Evolutionary conservation across 2,797 vertebrate species (phyloP).

Genomic region (Denticeps clupeoides): DNA sequence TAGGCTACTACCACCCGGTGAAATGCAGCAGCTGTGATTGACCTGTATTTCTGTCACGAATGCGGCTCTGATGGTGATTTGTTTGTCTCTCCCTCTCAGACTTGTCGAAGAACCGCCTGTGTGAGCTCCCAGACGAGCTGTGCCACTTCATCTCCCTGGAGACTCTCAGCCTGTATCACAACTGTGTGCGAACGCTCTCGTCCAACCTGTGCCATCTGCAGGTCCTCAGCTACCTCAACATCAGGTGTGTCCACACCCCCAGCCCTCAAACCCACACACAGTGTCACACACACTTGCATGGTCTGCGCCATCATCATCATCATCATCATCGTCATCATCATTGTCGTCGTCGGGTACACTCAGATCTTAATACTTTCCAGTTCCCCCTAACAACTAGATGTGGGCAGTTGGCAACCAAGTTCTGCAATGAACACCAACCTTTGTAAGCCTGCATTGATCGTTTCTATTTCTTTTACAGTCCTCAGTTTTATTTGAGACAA

Average conservation of each 20-base stretch:
- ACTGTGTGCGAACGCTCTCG: conserved; percentile 78
- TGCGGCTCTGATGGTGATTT: conserved; percentile 6
- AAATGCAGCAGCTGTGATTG: too few relatives aligned
- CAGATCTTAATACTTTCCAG: too few relatives aligned
- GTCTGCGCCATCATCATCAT: not conserved
- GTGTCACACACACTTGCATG: too few relatives aligned
- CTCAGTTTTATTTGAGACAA: too few relatives aligned
- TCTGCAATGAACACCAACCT: too few relatives aligned
- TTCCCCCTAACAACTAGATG: too few relatives aligned
- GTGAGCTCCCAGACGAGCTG: conserved; percentile 77
- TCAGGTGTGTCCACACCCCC: conserved; percentile 60
- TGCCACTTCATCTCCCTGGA: conserved; percentile 83
- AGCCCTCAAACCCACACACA: not conserved
- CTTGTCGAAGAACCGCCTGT: conserved; percentile 80
- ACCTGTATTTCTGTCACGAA: not conserved
- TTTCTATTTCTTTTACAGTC: too few relatives aligned
- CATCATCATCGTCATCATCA: too few relatives aligned
- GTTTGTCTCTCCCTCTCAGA: conserved; percentile 45
- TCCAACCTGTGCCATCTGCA: conserved; percentile 74
- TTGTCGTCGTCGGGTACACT: too few relatives aligned
- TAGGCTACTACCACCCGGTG: too few relatives aligned
- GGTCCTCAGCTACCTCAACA: conserved; percentile 86
- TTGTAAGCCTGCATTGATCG: too few relatives aligned
- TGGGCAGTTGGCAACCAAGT: too few relatives aligned
- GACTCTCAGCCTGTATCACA: conserved; percentile 83